phyloP scores from a whole-genome alignment of 2,888 invertebrate species.

The Ditula angustiorana region DNA sequence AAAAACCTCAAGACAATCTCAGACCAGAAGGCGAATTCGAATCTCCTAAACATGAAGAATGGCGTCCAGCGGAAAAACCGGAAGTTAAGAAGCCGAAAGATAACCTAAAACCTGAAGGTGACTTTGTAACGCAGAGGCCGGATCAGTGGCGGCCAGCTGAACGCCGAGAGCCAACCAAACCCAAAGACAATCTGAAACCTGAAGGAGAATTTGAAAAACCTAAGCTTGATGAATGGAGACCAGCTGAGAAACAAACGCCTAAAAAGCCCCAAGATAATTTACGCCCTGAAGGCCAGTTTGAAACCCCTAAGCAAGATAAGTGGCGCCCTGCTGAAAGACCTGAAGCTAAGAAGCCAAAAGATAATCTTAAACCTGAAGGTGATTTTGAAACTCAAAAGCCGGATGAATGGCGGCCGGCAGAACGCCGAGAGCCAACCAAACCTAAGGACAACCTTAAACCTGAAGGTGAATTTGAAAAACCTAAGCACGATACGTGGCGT shows the following conservation, averaged over 20 bases:
- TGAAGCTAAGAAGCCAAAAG: conserved; percentile 64
- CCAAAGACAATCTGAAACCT: conserved; percentile 81
- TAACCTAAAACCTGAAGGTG: conserved; percentile 80
- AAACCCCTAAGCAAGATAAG: conserved; percentile 63
- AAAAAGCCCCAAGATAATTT: conserved; percentile 80
- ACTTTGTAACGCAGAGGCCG: conserved; percentile 71
- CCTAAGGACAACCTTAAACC: conserved; percentile 57
- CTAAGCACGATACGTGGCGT: conserved; percentile 63
- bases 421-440: conserved; percentile 59
- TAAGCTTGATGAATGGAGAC: conserved; percentile 55
- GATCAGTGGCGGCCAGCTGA: conserved; percentile 58
- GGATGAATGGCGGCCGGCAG: conserved; percentile 56
- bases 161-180: conserved; percentile 49
- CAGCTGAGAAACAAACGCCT: conserved; percentile 75
- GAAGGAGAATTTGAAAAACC: conserved; percentile 83
- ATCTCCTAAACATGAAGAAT: conserved; percentile 58
- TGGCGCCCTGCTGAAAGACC: conserved; percentile 74
- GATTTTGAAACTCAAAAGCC: conserved; percentile 67
- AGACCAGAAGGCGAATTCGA: conserved; percentile 86
- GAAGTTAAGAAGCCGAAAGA: conserved; percentile 66
- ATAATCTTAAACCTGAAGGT: conserved; percentile 70
- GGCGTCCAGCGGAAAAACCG: conserved; percentile 69
- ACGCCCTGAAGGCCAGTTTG: conserved; percentile 83
- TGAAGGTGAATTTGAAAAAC: conserved; percentile 45
- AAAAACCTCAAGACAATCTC: conserved; percentile 69